These are phyloP conservation scores for Whitmania pigra DNA, from an alignment of 1,140 invertebrate genomes.

Conservation along the genomic window DNA sequence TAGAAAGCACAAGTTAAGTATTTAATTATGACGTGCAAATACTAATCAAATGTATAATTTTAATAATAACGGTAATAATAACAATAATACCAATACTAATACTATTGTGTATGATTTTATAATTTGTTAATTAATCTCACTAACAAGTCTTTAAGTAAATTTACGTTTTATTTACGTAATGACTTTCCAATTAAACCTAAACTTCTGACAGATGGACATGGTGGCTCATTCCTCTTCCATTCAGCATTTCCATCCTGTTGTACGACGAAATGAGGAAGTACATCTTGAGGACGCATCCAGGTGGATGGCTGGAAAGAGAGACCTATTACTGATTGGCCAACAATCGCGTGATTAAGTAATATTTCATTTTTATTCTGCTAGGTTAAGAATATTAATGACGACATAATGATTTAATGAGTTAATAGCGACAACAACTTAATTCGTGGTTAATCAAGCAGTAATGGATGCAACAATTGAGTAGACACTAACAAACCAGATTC, in stretches of 20 bases:
- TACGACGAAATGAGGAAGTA: constrained; percentile 92
- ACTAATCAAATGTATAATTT: too few relatives aligned
- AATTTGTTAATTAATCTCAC: not conserved
- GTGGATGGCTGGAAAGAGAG: constrained; percentile 94
- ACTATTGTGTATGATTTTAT: not conserved
- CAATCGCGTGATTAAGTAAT: not conserved
- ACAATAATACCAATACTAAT: not conserved
- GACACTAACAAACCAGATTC: too few relatives aligned
- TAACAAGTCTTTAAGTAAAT: not conserved
- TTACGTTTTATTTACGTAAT: constrained; percentile 19
- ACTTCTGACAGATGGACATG: constrained; percentile 78
- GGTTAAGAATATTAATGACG: too few relatives aligned
- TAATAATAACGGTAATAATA: too few relatives aligned
- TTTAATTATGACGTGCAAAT: not conserved
- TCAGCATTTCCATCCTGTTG: constrained; percentile 89
- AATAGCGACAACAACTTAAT: too few relatives aligned
- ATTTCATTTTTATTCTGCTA: too few relatives aligned
- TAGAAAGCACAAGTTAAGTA: too few relatives aligned
- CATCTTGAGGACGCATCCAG: constrained; percentile 78
- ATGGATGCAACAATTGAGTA: too few relatives aligned
- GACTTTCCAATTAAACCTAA: not conserved
- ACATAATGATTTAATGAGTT: too few relatives aligned
- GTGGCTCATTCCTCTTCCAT: constrained; percentile 96
- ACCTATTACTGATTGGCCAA: constrained; percentile 76
- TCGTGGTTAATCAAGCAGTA: too few relatives aligned